These are phyloP conservation scores for Anguilla marmorata DNA, from an alignment of 2,797 vertebrate species.

Conservation along the genomic window DNA sequence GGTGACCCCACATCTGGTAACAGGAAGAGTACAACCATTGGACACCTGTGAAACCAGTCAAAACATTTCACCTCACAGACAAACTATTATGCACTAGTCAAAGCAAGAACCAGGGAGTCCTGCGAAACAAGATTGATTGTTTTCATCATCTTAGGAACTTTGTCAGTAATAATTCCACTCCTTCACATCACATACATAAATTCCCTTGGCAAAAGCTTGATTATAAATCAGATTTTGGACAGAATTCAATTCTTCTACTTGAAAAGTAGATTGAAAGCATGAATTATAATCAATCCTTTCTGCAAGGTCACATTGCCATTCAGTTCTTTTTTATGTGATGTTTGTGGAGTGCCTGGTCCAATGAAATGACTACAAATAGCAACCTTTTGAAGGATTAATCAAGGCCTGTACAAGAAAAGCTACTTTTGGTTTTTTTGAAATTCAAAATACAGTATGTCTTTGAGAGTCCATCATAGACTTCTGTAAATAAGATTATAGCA, in stretches of 20 bases:
- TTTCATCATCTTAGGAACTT: neutral
- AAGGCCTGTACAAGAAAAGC: neutral
- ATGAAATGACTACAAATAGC: neutral
- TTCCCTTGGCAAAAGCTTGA: neutral
- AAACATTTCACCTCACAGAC: neutral
- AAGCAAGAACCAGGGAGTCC: neutral
- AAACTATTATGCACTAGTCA: neutral
- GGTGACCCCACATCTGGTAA: neutral
- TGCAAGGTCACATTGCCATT: neutral
- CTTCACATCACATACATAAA: neutral
- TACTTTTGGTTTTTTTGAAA: neutral
- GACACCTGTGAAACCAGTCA: neutral
- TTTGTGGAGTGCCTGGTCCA: neutral
- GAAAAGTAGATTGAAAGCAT: neutral
- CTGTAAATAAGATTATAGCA: neutral
- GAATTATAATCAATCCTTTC: constrained; percentile 17
- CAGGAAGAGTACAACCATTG: neutral
- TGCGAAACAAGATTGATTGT: neutral
- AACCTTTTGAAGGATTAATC: neutral
- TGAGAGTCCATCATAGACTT: neutral
- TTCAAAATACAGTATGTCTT: neutral
- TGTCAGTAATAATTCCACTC: neutral
- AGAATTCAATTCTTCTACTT: neutral
- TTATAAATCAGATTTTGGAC: neutral
- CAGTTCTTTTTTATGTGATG: neutral